Conservation (phyloP, 2,888 invertebrate genomes). For the Busseola fusca region DNA sequence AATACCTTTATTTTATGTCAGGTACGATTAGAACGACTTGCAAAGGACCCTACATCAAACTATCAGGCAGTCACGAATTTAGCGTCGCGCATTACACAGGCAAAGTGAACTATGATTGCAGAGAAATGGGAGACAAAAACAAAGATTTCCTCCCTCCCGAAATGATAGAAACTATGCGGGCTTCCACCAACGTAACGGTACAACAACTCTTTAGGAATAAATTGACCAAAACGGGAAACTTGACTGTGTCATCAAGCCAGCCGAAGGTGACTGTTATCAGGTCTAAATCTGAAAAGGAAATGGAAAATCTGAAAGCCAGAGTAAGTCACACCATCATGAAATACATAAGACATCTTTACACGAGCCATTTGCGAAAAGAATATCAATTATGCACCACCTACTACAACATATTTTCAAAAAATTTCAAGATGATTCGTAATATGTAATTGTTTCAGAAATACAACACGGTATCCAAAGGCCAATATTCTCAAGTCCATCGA, state of each 20-base stretch:
- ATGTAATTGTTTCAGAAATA: conserved; percentile 88
- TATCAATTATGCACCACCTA: neutral
- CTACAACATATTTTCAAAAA: neutral
- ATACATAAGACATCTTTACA: too few species aligned
- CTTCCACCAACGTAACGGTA: conserved; percentile 92
- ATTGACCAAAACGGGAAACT: conserved; percentile 95
- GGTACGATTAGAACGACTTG: conserved; percentile 88
- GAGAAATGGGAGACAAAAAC: conserved; percentile 96
- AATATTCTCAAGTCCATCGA: conserved; percentile 95
- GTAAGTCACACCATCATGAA: conserved; percentile 73
- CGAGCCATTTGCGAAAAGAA: neutral
- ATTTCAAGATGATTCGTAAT: neutral
- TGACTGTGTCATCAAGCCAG: conserved; percentile 89
- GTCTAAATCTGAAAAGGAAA: conserved; percentile 85
- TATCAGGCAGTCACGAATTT: conserved; percentile 91
- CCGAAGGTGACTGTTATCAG: conserved; percentile 73
- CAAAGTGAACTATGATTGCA: conserved; percentile 94
- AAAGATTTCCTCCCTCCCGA: conserved; percentile 97
- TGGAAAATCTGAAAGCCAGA: conserved; percentile 85
- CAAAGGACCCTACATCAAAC: conserved; percentile 88
- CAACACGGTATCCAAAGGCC: conserved; percentile 92
- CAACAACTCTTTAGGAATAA: conserved; percentile 95
- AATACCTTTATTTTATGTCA: conserved; percentile 67
- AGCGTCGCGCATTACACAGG: conserved; percentile 97
- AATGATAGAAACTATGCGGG: conserved; percentile 95